Evolutionary conservation across 2,113 vertebrate genomes (phyloP).

Genomic region (Petroica traversi): DNA sequence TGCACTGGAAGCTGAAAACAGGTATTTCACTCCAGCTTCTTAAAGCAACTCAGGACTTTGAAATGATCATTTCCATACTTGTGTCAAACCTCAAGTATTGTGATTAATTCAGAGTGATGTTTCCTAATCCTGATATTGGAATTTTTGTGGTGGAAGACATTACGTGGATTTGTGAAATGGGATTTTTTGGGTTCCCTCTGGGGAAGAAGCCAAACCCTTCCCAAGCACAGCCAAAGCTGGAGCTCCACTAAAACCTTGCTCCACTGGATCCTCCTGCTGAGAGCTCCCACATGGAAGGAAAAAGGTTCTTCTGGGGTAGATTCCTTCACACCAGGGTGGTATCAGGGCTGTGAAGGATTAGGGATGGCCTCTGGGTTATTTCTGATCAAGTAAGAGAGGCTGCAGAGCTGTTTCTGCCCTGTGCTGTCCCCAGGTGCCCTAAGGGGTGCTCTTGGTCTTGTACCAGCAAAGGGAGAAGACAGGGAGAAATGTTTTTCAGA

Average conservation of each 20-base stretch:
- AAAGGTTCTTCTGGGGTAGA: neutral
- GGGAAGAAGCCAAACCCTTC: neutral
- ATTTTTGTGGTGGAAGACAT: neutral
- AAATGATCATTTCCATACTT: neutral
- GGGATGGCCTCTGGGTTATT: neutral
- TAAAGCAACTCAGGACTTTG: conserved; percentile 38
- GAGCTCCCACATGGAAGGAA: neutral
- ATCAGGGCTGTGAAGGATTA: neutral
- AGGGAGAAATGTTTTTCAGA: neutral
- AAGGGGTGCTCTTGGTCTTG: neutral
- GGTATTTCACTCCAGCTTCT: conserved; percentile 30
- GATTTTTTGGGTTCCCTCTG: neutral
- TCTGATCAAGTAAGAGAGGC: neutral
- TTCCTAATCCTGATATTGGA: neutral
- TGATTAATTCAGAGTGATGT: conserved; percentile 35
- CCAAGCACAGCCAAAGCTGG: neutral
- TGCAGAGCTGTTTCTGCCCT: neutral
- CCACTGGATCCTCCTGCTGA: neutral
- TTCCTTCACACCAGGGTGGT: neutral
- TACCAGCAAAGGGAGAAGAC: neutral
- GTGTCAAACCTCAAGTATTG: conserved; percentile 14
- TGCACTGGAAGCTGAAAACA: conserved; percentile 56
- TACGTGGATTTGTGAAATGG: neutral
- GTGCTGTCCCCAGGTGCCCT: neutral
- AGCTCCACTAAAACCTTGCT: neutral